Percentiles rank a stretch among this genome's conserved stretches.
These are phyloP conservation scores for Trichopoda pennipes DNA, from an alignment of 2,888 invertebrate species.

Conservation along the genomic window DNA sequence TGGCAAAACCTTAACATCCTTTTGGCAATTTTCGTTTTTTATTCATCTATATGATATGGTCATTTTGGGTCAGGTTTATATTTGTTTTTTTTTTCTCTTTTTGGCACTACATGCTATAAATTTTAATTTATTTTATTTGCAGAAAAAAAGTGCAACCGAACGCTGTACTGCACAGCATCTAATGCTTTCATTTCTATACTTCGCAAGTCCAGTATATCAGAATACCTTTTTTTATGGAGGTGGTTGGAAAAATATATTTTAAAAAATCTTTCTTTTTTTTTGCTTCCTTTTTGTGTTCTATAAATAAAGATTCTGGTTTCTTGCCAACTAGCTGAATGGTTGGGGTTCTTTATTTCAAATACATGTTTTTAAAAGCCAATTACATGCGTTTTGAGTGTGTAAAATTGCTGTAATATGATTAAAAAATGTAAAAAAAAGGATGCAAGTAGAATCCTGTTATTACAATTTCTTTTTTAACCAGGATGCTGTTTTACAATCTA, in stretches of 20 bases:
- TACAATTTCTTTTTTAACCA: background rate
- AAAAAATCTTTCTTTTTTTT: background rate
- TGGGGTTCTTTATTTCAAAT: slow-evolving; percentile 4
- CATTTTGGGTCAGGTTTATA: slow-evolving; percentile 42
- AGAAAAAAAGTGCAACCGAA: slow-evolving; percentile 8
- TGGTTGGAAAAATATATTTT: background rate
- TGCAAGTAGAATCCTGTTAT: slow-evolving; percentile 47
- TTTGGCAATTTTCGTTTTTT: background rate
- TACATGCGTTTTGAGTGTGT: slow-evolving; percentile 80
- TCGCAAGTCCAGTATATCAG: background rate
- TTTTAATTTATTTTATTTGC: slow-evolving; percentile 67
- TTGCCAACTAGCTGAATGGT: slow-evolving; percentile 43
- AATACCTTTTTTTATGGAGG: background rate
- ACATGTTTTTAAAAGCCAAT: slow-evolving; percentile 77
- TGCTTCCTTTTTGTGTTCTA: background rate
- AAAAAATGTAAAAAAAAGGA: background rate
- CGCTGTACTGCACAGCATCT: background rate
- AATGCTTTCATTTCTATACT: slow-evolving; percentile 2
- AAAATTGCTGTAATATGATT: slow-evolving; percentile 79
- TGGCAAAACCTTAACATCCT: slow-evolving; percentile 26
- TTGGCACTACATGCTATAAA: slow-evolving; percentile 49
- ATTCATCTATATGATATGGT: slow-evolving; percentile 45
- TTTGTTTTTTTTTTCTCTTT: background rate
- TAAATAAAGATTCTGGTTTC: slow-evolving; percentile 48
- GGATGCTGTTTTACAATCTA: no score